Evolutionary conservation across 2,888 invertebrate genomes (phyloP).

Genomic region (Pristionchus maxplancki): DNA sequence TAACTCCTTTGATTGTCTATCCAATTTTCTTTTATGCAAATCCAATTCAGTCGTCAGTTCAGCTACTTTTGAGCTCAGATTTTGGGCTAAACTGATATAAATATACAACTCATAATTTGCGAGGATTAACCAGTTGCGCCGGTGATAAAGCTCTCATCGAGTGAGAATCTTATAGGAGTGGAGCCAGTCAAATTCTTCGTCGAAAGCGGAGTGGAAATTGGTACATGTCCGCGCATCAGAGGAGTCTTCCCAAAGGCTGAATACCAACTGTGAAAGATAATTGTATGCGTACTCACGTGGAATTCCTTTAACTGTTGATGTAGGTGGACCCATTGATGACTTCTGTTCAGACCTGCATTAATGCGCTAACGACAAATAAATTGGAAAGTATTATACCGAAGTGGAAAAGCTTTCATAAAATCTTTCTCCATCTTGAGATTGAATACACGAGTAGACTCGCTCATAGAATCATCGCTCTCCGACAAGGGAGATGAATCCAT

Average conservation of each 20-base stretch:
- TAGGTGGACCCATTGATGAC: slow-evolving; percentile 7
- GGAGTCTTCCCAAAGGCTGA: slow-evolving; percentile 23
- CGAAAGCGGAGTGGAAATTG: neutral
- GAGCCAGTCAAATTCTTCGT: neutral
- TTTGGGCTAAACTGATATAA: neutral
- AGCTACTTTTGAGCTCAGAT: slow-evolving; percentile 26
- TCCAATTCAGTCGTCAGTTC: slow-evolving; percentile 23
- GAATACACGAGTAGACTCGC: slow-evolving; percentile 29
- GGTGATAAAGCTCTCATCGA: slow-evolving; percentile 31
- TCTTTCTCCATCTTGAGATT: slow-evolving; percentile 41
- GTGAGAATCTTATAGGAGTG: slow-evolving; percentile 10
- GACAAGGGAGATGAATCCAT: slow-evolving; percentile 35
- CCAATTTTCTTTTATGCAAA: slow-evolving; percentile 30
- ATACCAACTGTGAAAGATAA: neutral
- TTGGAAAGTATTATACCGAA: neutral
- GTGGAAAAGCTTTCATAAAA: slow-evolving; percentile 36
- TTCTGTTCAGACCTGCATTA: neutral
- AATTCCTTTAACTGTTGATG: neutral
- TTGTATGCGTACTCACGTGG: neutral
- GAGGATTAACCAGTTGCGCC: slow-evolving; percentile 15
- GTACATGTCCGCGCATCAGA: neutral
- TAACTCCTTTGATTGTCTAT: slow-evolving; percentile 27
- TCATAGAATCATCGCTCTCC: slow-evolving; percentile 13
- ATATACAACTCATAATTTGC: neutral
- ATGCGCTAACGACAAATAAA: neutral